Base-by-base conservation (phyloP, 2,797 vertebrate genomes). In the Brachyrhaphis roseni region DNA sequence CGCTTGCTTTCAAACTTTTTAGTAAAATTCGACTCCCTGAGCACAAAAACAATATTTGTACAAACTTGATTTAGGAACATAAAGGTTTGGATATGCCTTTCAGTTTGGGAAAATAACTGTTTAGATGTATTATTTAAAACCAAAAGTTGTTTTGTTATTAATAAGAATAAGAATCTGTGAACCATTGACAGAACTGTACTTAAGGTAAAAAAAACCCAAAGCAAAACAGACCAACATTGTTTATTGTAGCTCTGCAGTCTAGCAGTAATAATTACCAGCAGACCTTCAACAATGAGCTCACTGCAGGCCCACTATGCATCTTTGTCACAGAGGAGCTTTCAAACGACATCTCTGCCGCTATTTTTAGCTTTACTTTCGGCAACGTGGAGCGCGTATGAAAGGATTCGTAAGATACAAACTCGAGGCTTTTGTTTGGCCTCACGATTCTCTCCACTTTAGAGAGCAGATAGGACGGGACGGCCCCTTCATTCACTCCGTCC, bases 271-370 rank as follows among this genome's bases (percentile, higher is more conserved):
- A 26, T 13, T 43, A 3, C 68, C 15, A n/a, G n/a, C 51, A 72
- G 74, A 85, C 82, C 81, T 82, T 83, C 57, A 82, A 51, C 70
- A 78, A 76, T 39, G 62, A 80, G 55, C 7, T 0, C 64, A 74
- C 82, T 78, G 53, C 70, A 39, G 74, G 80, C 78, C 81, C 76
- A 72, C 41, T 75, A 78, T 78, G 66, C 72, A 64, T 78, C 80
- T 79, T 59, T 79, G 72, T 73, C 46, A 70, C 90, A 85, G 8
- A 6, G 78, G 74, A 82, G 83, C 84, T 41, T 57, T 31, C 23
- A 84, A 87, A 89, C 82, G 91, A 81, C 86, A 86, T 89, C 79
- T 59, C 1, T n/a, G 34, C 47, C 3, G 45, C 89, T 93, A 91
- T 90, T 88, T 92, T 86, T 89, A 94, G 90, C 78, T 1, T 34